Percentiles rank a stretch among this genome's conserved stretches.
phyloP scores from a whole-genome alignment of 1,140 invertebrate species.

The Aleiodes sp. region DNA sequence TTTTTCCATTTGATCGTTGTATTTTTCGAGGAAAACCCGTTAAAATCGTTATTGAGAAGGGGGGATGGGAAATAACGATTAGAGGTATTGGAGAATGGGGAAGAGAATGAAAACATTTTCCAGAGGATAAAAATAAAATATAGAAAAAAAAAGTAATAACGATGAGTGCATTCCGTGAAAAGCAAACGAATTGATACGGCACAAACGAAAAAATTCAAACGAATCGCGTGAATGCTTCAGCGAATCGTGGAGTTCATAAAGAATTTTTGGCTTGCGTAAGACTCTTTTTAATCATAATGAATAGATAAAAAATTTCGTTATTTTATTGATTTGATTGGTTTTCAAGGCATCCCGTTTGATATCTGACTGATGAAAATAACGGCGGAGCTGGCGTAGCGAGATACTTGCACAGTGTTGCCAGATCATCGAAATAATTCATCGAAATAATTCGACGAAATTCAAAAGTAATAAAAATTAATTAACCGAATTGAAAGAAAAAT shows the following conservation, averaged over 20 bases:
- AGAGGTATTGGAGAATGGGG: background rate
- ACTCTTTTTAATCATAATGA: no score
- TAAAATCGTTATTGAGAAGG: no score
- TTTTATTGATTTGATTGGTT: no score
- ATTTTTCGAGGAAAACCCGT: no score
- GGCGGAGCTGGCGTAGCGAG: background rate
- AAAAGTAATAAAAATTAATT: background rate
- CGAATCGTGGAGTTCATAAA: no score
- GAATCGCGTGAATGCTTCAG: conserved; percentile 25
- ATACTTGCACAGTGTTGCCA: background rate
- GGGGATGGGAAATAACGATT: background rate
- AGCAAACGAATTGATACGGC: conserved; percentile 25
- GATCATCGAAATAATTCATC: conserved; percentile 19
- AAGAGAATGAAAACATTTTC: conserved; percentile 1
- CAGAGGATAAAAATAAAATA: background rate
- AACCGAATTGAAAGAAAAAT: background rate
- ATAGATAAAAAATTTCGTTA: no score
- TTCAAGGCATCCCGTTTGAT: no score
- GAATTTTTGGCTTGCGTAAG: no score
- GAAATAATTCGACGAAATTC: background rate
- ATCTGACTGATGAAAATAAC: no score
- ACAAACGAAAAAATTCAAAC: conserved; percentile 33
- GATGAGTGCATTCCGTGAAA: conserved; percentile 24
- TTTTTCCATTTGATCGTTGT: no score
- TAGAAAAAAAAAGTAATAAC: conserved; percentile 4